Evolutionary conservation across 1,140 invertebrate species (phyloP), one percentile per base, ranked within the genome.

Genomic region (Stenopsyche tienmushanensis): DNA sequence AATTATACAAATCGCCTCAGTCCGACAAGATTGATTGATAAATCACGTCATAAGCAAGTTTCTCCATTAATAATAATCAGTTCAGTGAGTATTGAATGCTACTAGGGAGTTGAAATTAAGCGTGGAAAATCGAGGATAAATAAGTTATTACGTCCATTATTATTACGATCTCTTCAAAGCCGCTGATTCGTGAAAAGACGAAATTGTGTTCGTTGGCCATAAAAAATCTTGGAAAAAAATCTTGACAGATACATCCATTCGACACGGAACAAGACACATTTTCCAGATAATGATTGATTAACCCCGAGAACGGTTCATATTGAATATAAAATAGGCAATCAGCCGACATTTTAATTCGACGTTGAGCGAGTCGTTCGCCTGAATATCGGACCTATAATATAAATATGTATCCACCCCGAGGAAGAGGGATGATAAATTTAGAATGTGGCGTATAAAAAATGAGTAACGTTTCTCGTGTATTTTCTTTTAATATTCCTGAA

Each of bases 261-360:
- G 21, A 18, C 29, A 26, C 7, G 3, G 34, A 39, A 39, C 34
- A 21, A 42, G 34, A 57, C 21, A 42, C 24, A 57, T 41, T 29
- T 23, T 57, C 42, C 29, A 57, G 54, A 57, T 57, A 57, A 42
- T 57, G 54, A 57, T 57, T 57, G 54, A 57, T 57, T 57, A 57
- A 42, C 7, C 29, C 54, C 21, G 1, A 20, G 13, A 25, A 57
- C 3, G 3, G 15, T 1, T 15, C 18, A 54, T 34, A 34, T 54
- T 15, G n/a, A 49, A 49, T 49, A n/a, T n/a, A n/a, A n/a, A n/a
- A n/a, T n/a, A n/a, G n/a, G n/a, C n/a, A n/a, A n/a, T n/a, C n/a
- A n/a, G n/a, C n/a, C n/a, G n/a, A n/a, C n/a, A n/a, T n/a, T n/a
- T n/a, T n/a, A n/a, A n/a, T n/a, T n/a, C n/a, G n/a, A n/a, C n/a